Base-by-base conservation (phyloP, 1,140 invertebrate genomes). In the Dreissena polymorpha region DNA sequence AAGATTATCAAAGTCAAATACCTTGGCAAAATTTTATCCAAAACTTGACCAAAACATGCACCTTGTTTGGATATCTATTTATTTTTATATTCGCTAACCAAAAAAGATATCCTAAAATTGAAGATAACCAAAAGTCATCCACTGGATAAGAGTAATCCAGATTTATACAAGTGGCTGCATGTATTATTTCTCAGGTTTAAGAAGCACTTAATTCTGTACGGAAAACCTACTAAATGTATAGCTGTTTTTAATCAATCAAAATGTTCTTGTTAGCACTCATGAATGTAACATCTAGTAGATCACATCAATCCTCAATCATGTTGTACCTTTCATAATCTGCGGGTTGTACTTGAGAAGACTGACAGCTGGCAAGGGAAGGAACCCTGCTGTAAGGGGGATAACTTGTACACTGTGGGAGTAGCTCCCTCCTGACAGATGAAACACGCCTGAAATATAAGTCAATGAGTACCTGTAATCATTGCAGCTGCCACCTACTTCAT, bases 331-430 rank as follows among this genome's bases (percentile, higher is more conserved):
- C 23, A 53, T 5, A 39, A 70, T 64, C 16, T 57, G 53, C 50
- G 68, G 78, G 65, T 67, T 97, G 92, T 98, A 98, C 88, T 97
- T 97, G 10, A 97, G 97, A n/a, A 99, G 93, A 80, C 97, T 94
- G 76, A 99, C 96, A 75, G 96, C 94, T 10, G 98, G 98, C 74
- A 98, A 94, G 12, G 97, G 97, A 65, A 98, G 94, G 91, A 96
- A 97, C 27, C 98, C 98, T 78, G 96, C 96, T 7, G 96, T 96
- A 39, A 99, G 92, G 29, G 97, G 97, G 96, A 98, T 97, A 16
- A 98, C 96, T 89, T 98, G 97, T 77, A 99, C 93, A 0, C 95
- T 95, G 64, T 98, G 96, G 70, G 94, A 95, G 92, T 97, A 96
- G 71, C 95, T 94, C 69, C 95, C 95, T 18, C 94, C 93, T 60